Evolutionary conservation across 2,113 vertebrate species (phyloP).

Genomic region (Bubo bubo): DNA sequence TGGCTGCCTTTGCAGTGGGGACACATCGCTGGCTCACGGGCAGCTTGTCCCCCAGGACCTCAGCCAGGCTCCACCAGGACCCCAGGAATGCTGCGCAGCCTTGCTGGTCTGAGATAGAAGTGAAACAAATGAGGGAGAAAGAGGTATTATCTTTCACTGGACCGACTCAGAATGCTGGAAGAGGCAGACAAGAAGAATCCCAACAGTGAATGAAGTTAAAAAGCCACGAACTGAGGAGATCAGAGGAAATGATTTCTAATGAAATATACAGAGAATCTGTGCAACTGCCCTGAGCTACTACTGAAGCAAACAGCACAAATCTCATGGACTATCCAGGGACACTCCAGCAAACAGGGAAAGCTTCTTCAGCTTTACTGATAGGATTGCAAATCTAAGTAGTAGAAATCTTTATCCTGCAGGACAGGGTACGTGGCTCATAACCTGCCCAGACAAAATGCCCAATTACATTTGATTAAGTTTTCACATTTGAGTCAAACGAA

Average conservation of each 20-base stretch:
- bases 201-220: background rate
- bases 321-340: background rate
- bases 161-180: background rate
- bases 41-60: background rate
- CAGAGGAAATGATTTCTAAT: background rate
- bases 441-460: background rate
- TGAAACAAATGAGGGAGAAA: rapidly evolving
- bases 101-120: background rate
- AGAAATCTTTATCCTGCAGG: background rate
- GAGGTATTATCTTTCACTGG: background rate
- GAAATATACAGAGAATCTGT: background rate
- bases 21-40: rapidly evolving
- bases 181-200: background rate
- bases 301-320: background rate
- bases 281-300: background rate
- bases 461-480: background rate
- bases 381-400: background rate
- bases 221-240: background rate
- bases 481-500: background rate
- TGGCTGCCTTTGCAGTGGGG: background rate
- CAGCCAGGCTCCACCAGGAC: background rate
- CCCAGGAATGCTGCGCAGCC: rapidly evolving
- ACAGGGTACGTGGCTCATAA: background rate
- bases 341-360: background rate
- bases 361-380: background rate